A percentile compares a stretch with the other conserved stretches of the same genome.
Evolutionary conservation across 1,140 invertebrate genomes (phyloP).

Genomic region (Hyphantria cunea): DNA sequence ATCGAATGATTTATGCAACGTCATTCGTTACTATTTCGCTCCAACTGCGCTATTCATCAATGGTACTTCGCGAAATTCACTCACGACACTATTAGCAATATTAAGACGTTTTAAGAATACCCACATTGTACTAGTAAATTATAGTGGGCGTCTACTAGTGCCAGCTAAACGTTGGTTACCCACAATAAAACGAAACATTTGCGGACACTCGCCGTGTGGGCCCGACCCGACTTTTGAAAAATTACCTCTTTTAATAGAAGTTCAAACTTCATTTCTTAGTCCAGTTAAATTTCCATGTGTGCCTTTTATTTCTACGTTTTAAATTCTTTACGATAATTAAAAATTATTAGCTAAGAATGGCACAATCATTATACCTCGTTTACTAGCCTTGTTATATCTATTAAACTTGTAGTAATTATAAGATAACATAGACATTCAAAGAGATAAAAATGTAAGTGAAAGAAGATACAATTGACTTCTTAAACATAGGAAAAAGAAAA

Average conservation of each 20-base stretch:
- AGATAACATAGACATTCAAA: too few species aligned
- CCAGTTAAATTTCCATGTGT: slow-evolving; percentile 1
- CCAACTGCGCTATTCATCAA: slow-evolving; percentile 39
- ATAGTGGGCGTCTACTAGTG: slow-evolving; percentile 46
- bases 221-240: slow-evolving; percentile 36
- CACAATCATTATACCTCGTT: too few species aligned
- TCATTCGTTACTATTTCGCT: slow-evolving; percentile 41
- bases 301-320: not conserved
- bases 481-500: too few species aligned
- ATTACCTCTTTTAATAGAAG: slow-evolving; percentile 22
- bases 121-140: slow-evolving; percentile 41
- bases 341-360: too few species aligned
- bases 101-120: slow-evolving; percentile 47
- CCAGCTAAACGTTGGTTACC: slow-evolving; percentile 38
- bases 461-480: too few species aligned
- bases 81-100: slow-evolving; percentile 37
- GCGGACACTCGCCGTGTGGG: slow-evolving; percentile 37
- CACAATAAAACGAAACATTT: slow-evolving; percentile 36
- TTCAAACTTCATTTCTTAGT: slow-evolving; percentile 20
- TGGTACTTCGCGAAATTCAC: slow-evolving; percentile 34
- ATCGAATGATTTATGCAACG: slow-evolving; percentile 34
- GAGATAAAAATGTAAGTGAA: too few species aligned
- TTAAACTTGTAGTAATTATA: too few species aligned
- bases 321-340: not conserved
- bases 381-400: too few species aligned